Conservation (phyloP, 2,888 invertebrate species). For the Polyploca ridens region DNA sequence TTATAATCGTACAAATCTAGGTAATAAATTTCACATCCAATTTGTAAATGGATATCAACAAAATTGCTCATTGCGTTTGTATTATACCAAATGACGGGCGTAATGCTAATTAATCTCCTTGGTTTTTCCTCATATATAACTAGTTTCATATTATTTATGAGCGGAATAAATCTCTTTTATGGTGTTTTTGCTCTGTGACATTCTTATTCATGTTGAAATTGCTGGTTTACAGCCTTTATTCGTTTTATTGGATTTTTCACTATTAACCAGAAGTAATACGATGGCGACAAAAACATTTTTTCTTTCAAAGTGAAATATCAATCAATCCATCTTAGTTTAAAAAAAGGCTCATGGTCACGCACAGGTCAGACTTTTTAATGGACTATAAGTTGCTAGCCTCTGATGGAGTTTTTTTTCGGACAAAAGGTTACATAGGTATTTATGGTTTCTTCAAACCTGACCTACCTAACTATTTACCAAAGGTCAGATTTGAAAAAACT, state of each 20-base stretch:
- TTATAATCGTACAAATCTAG: background rate
- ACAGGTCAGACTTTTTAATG: too few species aligned
- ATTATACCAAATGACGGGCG: conserved; percentile 11
- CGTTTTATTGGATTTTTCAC: background rate
- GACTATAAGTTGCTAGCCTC: too few species aligned
- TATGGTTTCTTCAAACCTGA: too few species aligned
- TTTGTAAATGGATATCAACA: background rate
- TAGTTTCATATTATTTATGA: conserved; percentile 1
- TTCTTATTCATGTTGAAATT: conserved; percentile 5
- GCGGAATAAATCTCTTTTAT: conserved; percentile 6
- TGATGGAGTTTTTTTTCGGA: too few species aligned
- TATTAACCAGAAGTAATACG: background rate
- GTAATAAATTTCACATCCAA: conserved; percentile 10
- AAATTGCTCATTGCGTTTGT: background rate
- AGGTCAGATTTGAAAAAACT: background rate
- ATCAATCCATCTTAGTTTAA: background rate
- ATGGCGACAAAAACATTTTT: background rate
- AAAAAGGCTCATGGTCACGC: too few species aligned
- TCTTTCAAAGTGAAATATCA: background rate
- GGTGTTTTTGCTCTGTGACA: conserved; percentile 10
- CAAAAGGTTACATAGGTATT: too few species aligned
- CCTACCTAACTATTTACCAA: too few species aligned
- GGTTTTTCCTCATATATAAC: conserved; percentile 9
- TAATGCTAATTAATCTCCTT: conserved; percentile 13
- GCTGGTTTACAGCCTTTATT: background rate